Base-by-base conservation (phyloP, 2,113 vertebrate species). In the Tretioscincus oriximinensis region DNA sequence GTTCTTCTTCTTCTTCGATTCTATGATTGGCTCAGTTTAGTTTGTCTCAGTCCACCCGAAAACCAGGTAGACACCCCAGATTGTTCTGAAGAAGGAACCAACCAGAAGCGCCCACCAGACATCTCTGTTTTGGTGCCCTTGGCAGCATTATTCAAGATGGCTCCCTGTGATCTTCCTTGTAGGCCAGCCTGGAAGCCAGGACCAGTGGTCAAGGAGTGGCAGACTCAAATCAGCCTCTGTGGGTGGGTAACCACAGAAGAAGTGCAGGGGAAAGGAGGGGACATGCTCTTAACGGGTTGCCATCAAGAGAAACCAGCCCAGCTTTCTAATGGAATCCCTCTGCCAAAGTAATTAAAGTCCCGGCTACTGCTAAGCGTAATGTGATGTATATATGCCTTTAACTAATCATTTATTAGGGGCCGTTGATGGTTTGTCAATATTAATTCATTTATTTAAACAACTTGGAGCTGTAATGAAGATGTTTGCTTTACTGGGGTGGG, bases 381-480 rank as follows among this genome's bases (percentile, higher is more conserved):
- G 90, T 96, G 95, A 96, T 96, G 94, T 95, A 96, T 96, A 94
- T 92, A 91, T 88, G 84, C 94, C 94, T 95, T 94, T 95, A 95
- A 94, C 95, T 95, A 94, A 96, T 96, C 95, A 95, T 96, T 96
- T 96, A 96, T 96, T 95, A 95, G 94, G 91, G 54, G 90, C 91
- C 89, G 87, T 93, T 95, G 95, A 95, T 95, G 92, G 93, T 95
- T 96, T 94, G 93, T 95, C 95, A 96, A 96, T 96, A 95, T 96
- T 96, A 96, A 96, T 96, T 96, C 94, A 95, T 96, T 96, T 96
- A 95, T 96, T 96, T 96, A 96, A 96, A 96, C 95, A 96, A 95
- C 94, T 96, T 90, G 54, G 88, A 92, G 91, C 93, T 71, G 84
- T 96, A 96, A 96, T 96, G 94, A 96, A 95, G 95, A 95, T 95